phyloP scores from a whole-genome alignment of 2,113 vertebrate genomes.

The Globicephala melas region DNA sequence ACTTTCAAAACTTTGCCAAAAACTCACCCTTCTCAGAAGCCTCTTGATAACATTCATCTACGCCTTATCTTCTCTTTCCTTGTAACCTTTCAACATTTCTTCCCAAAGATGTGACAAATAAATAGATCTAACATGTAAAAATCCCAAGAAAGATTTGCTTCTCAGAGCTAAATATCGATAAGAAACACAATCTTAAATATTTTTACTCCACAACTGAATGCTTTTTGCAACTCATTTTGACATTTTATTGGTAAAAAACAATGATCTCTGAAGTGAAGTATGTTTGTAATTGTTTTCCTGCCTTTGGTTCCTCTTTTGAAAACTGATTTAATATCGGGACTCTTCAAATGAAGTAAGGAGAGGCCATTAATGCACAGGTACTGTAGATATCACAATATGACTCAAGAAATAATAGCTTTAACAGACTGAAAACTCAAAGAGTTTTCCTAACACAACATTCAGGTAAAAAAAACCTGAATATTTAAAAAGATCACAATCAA shows the following conservation, averaged over 20 bases:
- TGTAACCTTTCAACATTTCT: not conserved
- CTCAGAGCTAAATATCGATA: conserved; percentile 6
- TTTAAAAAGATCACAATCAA: not conserved
- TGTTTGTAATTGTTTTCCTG: not conserved
- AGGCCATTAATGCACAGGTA: not conserved
- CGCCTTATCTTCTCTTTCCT: not conserved
- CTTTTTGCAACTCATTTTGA: not conserved
- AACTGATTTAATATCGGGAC: not conserved
- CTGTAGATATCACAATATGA: not conserved
- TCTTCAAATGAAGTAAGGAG: not conserved
- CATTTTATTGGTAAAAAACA: not conserved
- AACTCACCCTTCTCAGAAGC: not conserved
- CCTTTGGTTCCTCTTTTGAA: not conserved
- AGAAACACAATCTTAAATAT: not conserved
- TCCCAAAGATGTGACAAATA: not conserved
- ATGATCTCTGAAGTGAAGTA: not conserved
- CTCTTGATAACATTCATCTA: not conserved
- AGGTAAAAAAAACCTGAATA: not conserved
- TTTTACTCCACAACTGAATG: conserved; percentile 2
- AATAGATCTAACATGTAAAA: not conserved
- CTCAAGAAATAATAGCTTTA: not conserved
- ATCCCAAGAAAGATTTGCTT: not conserved
- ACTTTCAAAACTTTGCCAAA: not conserved
- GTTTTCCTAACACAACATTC: not conserved
- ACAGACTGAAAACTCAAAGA: not conserved